Evolutionary conservation across 2,888 invertebrate species (phyloP).

Genomic region (Thecophora atra): DNA sequence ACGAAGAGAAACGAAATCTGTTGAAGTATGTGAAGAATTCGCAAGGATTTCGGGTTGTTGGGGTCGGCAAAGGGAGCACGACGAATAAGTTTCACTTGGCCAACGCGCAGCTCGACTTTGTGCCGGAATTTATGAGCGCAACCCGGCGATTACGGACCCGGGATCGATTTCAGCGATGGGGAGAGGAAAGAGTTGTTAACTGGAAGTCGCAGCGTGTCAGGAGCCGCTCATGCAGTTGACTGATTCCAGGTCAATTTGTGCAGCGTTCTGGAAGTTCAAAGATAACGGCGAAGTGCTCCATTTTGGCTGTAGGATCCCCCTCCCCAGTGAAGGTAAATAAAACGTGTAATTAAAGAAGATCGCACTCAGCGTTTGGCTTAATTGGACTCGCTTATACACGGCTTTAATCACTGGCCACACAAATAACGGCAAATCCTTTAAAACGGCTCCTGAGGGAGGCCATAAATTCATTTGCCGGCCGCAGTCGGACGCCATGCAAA

Average conservation of each 20-base stretch:
- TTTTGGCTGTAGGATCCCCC: too few relatives aligned
- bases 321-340: not conserved
- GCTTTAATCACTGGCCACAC: conserved; percentile 7
- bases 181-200: not conserved
- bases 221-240: conserved; percentile 39
- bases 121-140: conserved; percentile 28
- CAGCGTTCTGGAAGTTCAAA: conserved; percentile 52
- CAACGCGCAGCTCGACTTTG: conserved; percentile 10
- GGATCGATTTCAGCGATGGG: not conserved
- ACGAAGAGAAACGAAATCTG: conserved; percentile 23
- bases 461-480: conserved; percentile 33
- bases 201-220: conserved; percentile 6
- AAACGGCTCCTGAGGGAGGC: conserved; percentile 22
- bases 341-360: not conserved
- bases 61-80: not conserved
- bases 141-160: not conserved
- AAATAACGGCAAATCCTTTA: conserved; percentile 25
- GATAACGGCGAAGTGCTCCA: conserved; percentile 46
- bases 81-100: conserved; percentile 24
- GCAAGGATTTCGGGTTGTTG: not conserved
- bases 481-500: conserved; percentile 51
- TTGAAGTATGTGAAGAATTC: conserved; percentile 27
- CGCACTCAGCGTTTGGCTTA: not conserved
- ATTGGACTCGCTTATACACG: conserved; percentile 5
- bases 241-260: conserved; percentile 52